Conservation (phyloP, 2,888 invertebrate genomes). For the Pollenia griseotomentosa region DNA sequence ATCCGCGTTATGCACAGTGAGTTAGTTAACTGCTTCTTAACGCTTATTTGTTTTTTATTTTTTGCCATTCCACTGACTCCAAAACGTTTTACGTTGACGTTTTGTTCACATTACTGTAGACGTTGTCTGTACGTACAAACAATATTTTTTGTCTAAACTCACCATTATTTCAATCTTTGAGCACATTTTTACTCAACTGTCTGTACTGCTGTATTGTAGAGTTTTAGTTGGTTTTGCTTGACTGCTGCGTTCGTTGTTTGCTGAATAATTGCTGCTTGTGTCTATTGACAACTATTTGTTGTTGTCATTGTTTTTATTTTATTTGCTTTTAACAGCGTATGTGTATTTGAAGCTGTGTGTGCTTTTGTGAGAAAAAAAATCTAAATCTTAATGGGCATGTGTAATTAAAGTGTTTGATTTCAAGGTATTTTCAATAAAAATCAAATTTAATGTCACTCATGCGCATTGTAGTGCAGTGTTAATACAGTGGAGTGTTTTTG, state of each 20-base stretch:
- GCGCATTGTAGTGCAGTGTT: constrained; percentile 45
- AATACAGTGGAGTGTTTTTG: neutral
- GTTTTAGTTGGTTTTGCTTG: constrained; percentile 35
- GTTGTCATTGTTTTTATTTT: constrained; percentile 2
- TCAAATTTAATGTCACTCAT: constrained; percentile 70
- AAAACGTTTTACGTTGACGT: constrained; percentile 38
- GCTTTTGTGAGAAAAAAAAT: constrained; percentile 59
- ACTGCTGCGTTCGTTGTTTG: constrained; percentile 16
- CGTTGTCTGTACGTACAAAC: constrained; percentile 1
- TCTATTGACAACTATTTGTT: constrained; percentile 45
- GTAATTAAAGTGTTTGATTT: constrained; percentile 72
- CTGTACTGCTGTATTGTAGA: constrained; percentile 15
- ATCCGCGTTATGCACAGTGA: neutral
- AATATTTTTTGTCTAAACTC: neutral
- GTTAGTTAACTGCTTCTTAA: neutral
- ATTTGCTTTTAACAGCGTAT: neutral
- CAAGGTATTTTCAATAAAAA: constrained; percentile 70
- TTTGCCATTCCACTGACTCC: neutral
- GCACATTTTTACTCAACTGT: neutral
- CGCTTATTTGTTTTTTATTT: constrained; percentile 28
- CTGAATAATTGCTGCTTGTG: constrained; percentile 55
- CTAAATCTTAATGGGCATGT: constrained; percentile 67
- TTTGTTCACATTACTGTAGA: constrained; percentile 54
- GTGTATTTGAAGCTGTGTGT: neutral
- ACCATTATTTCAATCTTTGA: neutral